Evolutionary conservation across 2,888 invertebrate species (phyloP), one percentile per base, ranked within the genome.

Genomic region (Acleris holmiana): DNA sequence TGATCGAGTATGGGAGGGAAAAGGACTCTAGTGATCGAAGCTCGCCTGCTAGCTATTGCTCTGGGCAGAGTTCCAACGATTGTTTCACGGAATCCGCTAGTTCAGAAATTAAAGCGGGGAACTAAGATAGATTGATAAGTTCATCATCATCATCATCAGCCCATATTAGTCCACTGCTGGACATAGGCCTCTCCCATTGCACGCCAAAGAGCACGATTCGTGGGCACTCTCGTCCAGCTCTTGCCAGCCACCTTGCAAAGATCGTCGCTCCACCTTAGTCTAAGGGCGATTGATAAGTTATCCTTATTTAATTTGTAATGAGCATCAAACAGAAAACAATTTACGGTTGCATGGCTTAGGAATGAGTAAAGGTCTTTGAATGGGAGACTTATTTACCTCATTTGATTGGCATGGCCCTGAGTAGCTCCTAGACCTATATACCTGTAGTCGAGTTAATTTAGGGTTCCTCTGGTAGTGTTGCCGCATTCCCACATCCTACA

Each of bases 21-120:
- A 88, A 84, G 67, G 76, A 79, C 67, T 70, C 78, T 0, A 91
- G 91, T 68, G 86, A 89, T 59, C 81, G 91, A 70, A 91, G 92
- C 71, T 92, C 92, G 0, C 92, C 92, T 1, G 91, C 86, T 4
- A 92, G 92, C 68, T 92, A 83, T 67, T 91, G 91, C 68, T 92
- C 92, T 0, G 81, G 84, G 0, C 90, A 89, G 59, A 92, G 92
- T 21, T 92, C 91, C 0, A 91, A 89, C 67, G 91, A 91, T 67
- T 83, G 88, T 56, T 91, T 89, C 67, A 78, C 83, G 4, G 91
- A 91, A 68, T 81, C 91, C 0, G 78, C 76, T 18, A 78, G 82
- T 58, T 84, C 91, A 0, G 91, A 91, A 78, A 87, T 90, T 49
- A 91, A 91, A 71, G 86, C 89, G 7, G 87, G 86, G 67, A 85